Conservation (phyloP, 2,113 vertebrate genomes). For the Cyrtonyx montezumae region DNA sequence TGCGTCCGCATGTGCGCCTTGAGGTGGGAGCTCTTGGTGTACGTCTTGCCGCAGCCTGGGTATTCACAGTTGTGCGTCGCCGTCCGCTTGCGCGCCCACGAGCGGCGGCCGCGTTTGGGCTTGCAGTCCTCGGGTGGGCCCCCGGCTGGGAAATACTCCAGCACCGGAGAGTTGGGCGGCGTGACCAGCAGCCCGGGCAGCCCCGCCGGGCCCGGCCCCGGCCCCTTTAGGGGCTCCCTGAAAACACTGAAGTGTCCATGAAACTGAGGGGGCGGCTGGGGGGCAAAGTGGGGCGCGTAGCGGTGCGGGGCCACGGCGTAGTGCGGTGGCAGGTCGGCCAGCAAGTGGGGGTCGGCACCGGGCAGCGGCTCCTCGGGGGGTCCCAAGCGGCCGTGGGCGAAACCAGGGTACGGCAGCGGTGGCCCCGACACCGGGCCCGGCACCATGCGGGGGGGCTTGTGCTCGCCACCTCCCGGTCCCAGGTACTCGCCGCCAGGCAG, state of each 20-base stretch:
- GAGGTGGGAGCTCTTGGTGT: slow-evolving; percentile 93
- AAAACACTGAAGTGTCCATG: slow-evolving; percentile 85
- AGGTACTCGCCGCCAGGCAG: slow-evolving; percentile 70
- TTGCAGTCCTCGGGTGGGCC: slow-evolving; percentile 80
- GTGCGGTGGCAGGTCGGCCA: slow-evolving; percentile 74
- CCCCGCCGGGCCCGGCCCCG: slow-evolving; percentile 62
- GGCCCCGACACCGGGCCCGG: slow-evolving; percentile 41
- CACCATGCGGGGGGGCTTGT: slow-evolving; percentile 67
- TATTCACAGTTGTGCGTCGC: slow-evolving; percentile 93
- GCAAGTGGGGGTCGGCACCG: slow-evolving; percentile 68
- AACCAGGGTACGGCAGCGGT: slow-evolving; percentile 70
- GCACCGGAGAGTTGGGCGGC: slow-evolving; percentile 87
- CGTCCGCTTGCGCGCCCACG: slow-evolving; percentile 89
- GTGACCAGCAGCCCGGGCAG: slow-evolving; percentile 86
- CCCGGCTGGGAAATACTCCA: slow-evolving; percentile 84
- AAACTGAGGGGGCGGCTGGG: slow-evolving; percentile 75
- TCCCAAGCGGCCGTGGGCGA: slow-evolving; percentile 66
- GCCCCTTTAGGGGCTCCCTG: slow-evolving; percentile 79
- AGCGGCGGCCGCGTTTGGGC: slow-evolving; percentile 86
- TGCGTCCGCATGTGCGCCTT: slow-evolving; percentile 94
- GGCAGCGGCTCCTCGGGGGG: slow-evolving; percentile 47
- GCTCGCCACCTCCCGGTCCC: slow-evolving; percentile 72
- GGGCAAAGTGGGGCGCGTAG: slow-evolving; percentile 79
- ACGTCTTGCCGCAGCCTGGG: slow-evolving; percentile 91
- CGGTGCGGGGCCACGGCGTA: slow-evolving; percentile 70